Evolutionary conservation across 2,113 vertebrate genomes (phyloP), one percentile per base, ranked within the genome.

Genomic region (Bubo blakistoni): DNA sequence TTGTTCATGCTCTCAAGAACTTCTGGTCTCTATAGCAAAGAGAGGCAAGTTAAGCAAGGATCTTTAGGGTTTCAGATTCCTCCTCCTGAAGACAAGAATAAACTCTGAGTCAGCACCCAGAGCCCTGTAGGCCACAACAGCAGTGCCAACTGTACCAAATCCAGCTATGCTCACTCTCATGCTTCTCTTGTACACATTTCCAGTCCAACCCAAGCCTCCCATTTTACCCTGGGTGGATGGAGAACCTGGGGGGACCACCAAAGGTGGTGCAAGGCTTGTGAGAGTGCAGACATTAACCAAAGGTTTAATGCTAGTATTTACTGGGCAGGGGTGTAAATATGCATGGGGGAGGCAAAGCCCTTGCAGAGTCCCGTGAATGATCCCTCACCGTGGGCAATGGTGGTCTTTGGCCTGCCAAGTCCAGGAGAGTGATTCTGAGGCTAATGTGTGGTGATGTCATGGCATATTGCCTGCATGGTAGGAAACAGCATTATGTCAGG

Each of bases 391-490:
- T 6, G 22, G 42, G 25, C 20, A 67, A 12, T 16, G 52, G 19
- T 13, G 19, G 10, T n/a, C 27, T 85, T 71, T 49, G 38, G 21
- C 13, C 42, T 58, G 8, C 51, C 1, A 6, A 94, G n/a, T 15
- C 42, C 51, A 13, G 9, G 16, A 1, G 4, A 83, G 18, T 0
- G 3, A 14, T 30, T 38, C 69, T 4, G 13, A 36, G 21, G 26
- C 16, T 49, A 77, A 42, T 10, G 36, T 17, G 26, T 0, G 0
- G 26, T 44, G n/a, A 40, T 47, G 14, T 84, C 24, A 27, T 70
- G 77, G 46, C 55, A 19, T 11, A 25, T 16, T 49, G 40, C 32
- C 40, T 1, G 2, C 0, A 0, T 80, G 16, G 42, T 51, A 62
- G 58, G 38, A 73, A 92, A 27, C 32, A 46, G 51, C 0, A 0